A percentile compares a stretch with the other conserved stretches of the same genome.
Conservation (phyloP, 2,888 invertebrate species). For the Euspilapteryx auroguttella region DNA sequence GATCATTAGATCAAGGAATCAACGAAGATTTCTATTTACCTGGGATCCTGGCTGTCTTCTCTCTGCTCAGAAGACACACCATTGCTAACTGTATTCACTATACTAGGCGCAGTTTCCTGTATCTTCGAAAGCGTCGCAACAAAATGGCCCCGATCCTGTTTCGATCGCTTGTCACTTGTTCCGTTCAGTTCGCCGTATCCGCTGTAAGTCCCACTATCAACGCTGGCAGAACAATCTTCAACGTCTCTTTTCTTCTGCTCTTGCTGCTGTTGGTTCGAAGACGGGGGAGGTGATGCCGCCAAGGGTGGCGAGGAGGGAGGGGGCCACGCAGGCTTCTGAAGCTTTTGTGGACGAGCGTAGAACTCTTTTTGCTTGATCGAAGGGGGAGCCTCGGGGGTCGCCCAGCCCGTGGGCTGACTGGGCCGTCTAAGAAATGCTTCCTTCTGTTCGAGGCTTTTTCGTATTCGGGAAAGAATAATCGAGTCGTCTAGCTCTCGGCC, state of each 20-base stretch:
- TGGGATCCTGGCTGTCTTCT: slow-evolving; percentile 40
- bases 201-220: slow-evolving; percentile 47
- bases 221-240: slow-evolving; percentile 43
- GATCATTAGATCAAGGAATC: too few relatives aligned
- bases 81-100: slow-evolving; percentile 34
- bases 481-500: slow-evolving; percentile 72
- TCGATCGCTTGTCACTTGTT: slow-evolving; percentile 31
- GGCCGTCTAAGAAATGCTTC: slow-evolving; percentile 84
- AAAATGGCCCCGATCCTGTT: slow-evolving; percentile 51
- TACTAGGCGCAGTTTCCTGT: slow-evolving; percentile 60
- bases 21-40: slow-evolving; percentile 18
- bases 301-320: slow-evolving; percentile 53
- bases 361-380: slow-evolving; percentile 70
- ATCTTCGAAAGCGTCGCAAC: slow-evolving; percentile 66
- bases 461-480: slow-evolving; percentile 72
- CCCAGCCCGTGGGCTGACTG: slow-evolving; percentile 66
- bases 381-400: slow-evolving; percentile 45
- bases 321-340: slow-evolving; percentile 73
- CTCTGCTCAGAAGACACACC: slow-evolving; percentile 21
- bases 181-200: slow-evolving; percentile 50
- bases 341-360: slow-evolving; percentile 77
- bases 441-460: slow-evolving; percentile 86
- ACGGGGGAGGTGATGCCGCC: slow-evolving; percentile 66
- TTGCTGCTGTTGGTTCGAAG: slow-evolving; percentile 14
- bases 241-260: slow-evolving; percentile 41